Base-by-base conservation (phyloP, 2,797 vertebrate species). In the Parambassis ranga region DNA sequence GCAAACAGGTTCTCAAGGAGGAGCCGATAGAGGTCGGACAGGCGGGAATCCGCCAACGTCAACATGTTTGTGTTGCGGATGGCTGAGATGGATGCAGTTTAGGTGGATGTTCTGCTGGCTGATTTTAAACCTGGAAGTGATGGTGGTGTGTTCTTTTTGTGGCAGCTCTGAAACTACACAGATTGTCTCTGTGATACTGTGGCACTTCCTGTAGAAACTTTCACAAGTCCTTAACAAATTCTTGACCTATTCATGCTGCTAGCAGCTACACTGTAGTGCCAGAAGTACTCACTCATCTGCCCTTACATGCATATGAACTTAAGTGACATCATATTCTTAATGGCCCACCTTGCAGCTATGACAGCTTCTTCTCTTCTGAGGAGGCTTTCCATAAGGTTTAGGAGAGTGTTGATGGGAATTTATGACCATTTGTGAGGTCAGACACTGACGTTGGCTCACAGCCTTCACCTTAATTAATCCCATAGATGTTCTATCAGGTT, bases 1-100 rank as follows among this genome's bases (percentile, higher is more conserved):
- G 89, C 91, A 84, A 87, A 90, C 90, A 91, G 88, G 88, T 92
- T 90, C 89, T 88, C 79, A 69, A 87, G 84, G 82, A 90, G 86
- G 83, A 90, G 86, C 79, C 20, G 75, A 55, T 33, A 77, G 72
- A 82, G 74, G 80, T 75, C 76, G 47, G 75, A 58, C 61, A 23
- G 71, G 53, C 77, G 79, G 87, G 73, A 79, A 78, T 85, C 84
- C 85, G 85, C 83, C 86, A 79, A 43, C 49, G 70, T 70, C 55
- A 52, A 81, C 84, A 86, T 61, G 81, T 88, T 81, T 69, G 53
- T 62, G 59, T 72, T 22, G 16, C 70, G 76, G 79, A 51, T 43
- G 27, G 61, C 28, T 38, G 75, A 62, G 31, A 44, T 66, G 65
- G 62, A 69, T 71, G 42, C 28, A 64, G 68, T 72, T 47, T 68